Evolutionary conservation across 1,140 invertebrate genomes (phyloP).

Genomic region (Conopomorpha cramerella): DNA sequence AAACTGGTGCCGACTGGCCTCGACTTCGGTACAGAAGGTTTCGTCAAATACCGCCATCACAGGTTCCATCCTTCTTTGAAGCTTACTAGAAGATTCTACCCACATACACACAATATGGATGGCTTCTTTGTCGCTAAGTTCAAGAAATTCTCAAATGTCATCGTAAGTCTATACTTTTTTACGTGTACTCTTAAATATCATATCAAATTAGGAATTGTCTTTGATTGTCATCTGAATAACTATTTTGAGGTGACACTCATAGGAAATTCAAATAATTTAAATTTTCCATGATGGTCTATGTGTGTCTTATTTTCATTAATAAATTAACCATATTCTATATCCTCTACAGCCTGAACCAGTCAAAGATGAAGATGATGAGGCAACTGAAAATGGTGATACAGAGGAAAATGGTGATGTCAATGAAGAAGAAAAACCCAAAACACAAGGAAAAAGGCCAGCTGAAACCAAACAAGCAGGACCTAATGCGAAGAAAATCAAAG

Average conservation of each 20-base stretch:
- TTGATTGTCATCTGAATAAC: too few relatives aligned
- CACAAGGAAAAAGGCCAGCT: constrained; percentile 24
- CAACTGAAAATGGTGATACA: constrained; percentile 27
- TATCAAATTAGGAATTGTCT: too few relatives aligned
- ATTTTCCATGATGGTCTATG: background rate
- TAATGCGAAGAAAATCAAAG: constrained; percentile 3
- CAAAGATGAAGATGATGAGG: constrained; percentile 60
- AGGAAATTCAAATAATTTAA: background rate
- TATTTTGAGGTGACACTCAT: too few relatives aligned
- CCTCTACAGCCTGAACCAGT: constrained; percentile 45
- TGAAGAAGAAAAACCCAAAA: constrained; percentile 23
- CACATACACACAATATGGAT: constrained; percentile 98
- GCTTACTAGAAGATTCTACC: constrained; percentile 90
- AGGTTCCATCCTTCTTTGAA: constrained; percentile 95
- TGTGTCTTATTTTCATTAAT: background rate
- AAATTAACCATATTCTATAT: constrained; percentile 5
- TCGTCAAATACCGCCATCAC: constrained; percentile 83
- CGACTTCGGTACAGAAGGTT: constrained; percentile 95
- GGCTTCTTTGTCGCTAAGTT: constrained; percentile 99
- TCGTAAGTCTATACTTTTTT: constrained; percentile 62
- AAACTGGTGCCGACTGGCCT: constrained; percentile 93
- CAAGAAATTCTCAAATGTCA: constrained; percentile 92
- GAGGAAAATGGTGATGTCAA: constrained; percentile 15
- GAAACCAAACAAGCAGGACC: constrained; percentile 12
- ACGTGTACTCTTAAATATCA: too few relatives aligned